Conservation (phyloP, 2,797 vertebrate species). For the Halcyon leucocephala region DNA sequence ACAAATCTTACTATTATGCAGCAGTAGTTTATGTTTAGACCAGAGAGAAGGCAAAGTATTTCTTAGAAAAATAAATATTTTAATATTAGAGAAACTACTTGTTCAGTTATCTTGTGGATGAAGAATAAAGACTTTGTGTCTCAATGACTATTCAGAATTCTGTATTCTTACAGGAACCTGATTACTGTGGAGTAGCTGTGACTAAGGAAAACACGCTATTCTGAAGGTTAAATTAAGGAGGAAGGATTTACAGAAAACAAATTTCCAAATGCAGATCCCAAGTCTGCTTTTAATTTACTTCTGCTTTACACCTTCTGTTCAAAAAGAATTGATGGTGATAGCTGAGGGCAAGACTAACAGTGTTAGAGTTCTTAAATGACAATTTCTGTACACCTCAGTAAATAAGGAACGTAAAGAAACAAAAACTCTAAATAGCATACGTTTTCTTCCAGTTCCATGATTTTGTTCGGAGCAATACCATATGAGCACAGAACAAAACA, state of each 20-base stretch:
- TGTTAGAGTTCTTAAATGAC: neutral
- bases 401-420: neutral
- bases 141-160: neutral
- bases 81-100: neutral
- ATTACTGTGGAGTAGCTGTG: neutral
- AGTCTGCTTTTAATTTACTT: neutral
- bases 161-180: neutral
- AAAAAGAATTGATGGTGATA: neutral
- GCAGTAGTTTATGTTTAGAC: neutral
- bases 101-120: neutral
- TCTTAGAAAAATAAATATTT: neutral
- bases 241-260: neutral
- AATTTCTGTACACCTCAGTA: neutral
- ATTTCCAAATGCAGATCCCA: neutral
- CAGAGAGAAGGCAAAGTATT: neutral
- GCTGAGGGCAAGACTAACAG: neutral
- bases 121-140: neutral
- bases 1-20: neutral
- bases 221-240: neutral
- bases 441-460: neutral
- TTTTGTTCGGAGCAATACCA: neutral
- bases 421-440: neutral
- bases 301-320: neutral
- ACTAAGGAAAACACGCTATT: neutral
- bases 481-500: neutral